phyloP scores from a whole-genome alignment of 2,888 invertebrate genomes.

The Mesodorylaimus sp. region DNA sequence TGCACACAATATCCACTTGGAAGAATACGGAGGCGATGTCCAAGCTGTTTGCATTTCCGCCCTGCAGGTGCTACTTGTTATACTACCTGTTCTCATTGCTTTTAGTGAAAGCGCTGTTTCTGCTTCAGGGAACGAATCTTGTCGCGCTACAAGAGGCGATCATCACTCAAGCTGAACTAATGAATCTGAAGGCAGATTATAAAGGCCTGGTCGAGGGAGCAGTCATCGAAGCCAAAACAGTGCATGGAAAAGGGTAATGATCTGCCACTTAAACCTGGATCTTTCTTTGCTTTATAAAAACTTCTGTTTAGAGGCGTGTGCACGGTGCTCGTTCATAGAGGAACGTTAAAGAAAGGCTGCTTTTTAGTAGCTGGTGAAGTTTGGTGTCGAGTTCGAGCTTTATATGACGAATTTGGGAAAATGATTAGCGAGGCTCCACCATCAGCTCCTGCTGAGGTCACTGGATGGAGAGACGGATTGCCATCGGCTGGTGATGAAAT shows the following conservation, averaged over 20 bases:
- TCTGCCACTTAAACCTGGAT: background rate
- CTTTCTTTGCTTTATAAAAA: background rate
- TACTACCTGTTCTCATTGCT: background rate
- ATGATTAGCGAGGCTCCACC: slow-evolving; percentile 51
- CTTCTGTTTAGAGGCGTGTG: slow-evolving; percentile 49
- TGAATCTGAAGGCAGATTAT: slow-evolving; percentile 66
- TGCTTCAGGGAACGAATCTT: slow-evolving; percentile 47
- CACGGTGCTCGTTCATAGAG: slow-evolving; percentile 63
- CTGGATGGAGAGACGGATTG: slow-evolving; percentile 66
- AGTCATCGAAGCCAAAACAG: slow-evolving; percentile 63
- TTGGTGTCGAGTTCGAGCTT: slow-evolving; percentile 58
- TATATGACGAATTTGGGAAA: slow-evolving; percentile 57
- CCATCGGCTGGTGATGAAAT: slow-evolving; percentile 74
- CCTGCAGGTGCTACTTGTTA: slow-evolving; percentile 39
- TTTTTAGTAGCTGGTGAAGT: slow-evolving; percentile 61
- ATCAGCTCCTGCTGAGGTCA: slow-evolving; percentile 59
- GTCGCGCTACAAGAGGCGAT: slow-evolving; percentile 61
- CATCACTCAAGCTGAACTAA: slow-evolving; percentile 48
- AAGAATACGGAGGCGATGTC: slow-evolving; percentile 72
- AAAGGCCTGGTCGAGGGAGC: slow-evolving; percentile 68
- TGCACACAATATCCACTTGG: slow-evolving; percentile 58
- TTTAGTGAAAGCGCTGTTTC: background rate
- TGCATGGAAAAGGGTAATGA: slow-evolving; percentile 46
- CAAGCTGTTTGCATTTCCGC: slow-evolving; percentile 83
- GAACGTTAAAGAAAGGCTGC: slow-evolving; percentile 57